Percentiles rank a stretch among this genome's conserved stretches.
These are phyloP conservation scores for Ditula angustiorana DNA, from an alignment of 2,888 invertebrate genomes.

Conservation along the genomic window DNA sequence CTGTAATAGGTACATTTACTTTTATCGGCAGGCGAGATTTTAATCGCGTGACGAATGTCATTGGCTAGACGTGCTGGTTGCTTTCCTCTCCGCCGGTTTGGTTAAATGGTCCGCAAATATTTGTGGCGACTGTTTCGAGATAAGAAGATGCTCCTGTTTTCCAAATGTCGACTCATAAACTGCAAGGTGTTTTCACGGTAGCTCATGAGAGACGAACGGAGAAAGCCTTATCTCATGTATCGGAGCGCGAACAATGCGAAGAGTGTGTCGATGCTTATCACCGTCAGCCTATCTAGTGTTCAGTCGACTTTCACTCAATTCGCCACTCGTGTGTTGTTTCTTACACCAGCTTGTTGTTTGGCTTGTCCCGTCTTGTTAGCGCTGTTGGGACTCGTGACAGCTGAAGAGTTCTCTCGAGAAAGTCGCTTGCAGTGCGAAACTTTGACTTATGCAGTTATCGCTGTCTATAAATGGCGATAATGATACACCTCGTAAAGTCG, in stretches of 20 bases:
- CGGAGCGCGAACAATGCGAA: slow-evolving; percentile 79
- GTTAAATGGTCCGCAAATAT: neutral
- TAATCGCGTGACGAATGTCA: neutral
- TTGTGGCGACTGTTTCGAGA: slow-evolving; percentile 55
- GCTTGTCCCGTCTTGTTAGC: slow-evolving; percentile 64
- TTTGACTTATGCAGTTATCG: slow-evolving; percentile 39
- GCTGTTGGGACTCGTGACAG: slow-evolving; percentile 54
- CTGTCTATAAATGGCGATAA: slow-evolving; percentile 28
- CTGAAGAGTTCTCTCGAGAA: slow-evolving; percentile 50
- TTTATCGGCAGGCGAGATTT: neutral
- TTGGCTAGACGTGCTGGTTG: neutral
- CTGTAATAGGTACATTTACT: neutral
- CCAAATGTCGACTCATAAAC: slow-evolving; percentile 67
- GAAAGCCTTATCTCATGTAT: slow-evolving; percentile 82
- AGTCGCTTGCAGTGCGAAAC: slow-evolving; percentile 43
- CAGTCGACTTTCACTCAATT: slow-evolving; percentile 74
- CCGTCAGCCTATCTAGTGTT: slow-evolving; percentile 70
- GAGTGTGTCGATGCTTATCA: slow-evolving; percentile 81
- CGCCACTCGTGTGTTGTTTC: slow-evolving; percentile 55
- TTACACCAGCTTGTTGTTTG: slow-evolving; percentile 64
- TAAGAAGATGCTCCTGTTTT: slow-evolving; percentile 66
- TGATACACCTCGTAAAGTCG: slow-evolving; percentile 36
- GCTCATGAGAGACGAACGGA: slow-evolving; percentile 70
- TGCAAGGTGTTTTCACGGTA: slow-evolving; percentile 77
- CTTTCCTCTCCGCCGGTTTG: neutral